phyloP scores from a whole-genome alignment of 2,113 vertebrate genomes.

The Xenopus borealis region DNA sequence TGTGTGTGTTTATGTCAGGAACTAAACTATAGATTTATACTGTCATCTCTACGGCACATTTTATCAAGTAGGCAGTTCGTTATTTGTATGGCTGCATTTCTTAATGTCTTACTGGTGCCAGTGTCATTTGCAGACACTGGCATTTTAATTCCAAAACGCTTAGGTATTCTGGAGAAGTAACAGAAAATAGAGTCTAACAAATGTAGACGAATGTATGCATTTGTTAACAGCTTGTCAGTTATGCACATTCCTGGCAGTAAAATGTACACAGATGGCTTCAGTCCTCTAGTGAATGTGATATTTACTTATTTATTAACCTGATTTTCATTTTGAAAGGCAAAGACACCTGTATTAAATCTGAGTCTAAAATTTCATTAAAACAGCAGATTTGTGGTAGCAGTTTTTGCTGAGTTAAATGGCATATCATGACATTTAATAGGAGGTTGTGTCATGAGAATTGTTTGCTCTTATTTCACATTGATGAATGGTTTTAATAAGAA shows the following conservation, averaged over 20 bases:
- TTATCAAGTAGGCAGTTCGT: no score
- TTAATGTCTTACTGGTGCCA: no score
- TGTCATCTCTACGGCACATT: no score
- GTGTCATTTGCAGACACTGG: neutral
- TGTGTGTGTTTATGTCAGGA: no score
- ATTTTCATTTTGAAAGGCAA: slow-evolving; percentile 18
- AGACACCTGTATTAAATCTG: neutral
- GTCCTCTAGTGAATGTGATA: slow-evolving; percentile 14
- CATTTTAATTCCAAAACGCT: neutral
- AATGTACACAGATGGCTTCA: slow-evolving; percentile 7
- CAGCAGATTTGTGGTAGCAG: neutral
- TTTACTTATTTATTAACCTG: slow-evolving; percentile 16
- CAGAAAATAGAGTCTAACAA: neutral
- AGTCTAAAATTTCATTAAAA: neutral
- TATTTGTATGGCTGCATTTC: no score
- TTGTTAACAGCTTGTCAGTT: neutral
- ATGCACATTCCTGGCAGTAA: slow-evolving; percentile 18
- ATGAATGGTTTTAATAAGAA: no score
- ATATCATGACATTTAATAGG: no score
- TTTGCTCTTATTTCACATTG: no score
- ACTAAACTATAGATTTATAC: no score
- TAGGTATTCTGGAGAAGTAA: neutral
- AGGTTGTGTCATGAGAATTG: no score
- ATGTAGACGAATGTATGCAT: no score
- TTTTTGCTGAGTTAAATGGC: no score